Evolutionary conservation across 1,140 invertebrate species (phyloP), one percentile per base, ranked within the genome.

Genomic region (Doryteuthis pealeii): DNA sequence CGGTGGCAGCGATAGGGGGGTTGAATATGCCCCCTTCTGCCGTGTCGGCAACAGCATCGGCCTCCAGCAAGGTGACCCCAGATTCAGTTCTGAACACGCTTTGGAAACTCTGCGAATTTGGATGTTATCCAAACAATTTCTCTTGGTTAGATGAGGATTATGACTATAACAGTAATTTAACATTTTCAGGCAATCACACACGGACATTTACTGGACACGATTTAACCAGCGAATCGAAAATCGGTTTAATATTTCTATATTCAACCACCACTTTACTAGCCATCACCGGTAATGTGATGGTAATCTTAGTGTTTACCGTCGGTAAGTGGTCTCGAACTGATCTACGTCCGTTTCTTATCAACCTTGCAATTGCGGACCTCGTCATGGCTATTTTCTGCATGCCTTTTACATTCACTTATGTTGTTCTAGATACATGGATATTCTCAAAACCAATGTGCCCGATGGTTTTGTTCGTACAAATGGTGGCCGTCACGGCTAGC

Each of bases 311-410:
- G 28, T 85, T 86, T 72, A 72, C 77, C 5, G 73, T 76, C 22
- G 85, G 85, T 0, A 71, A 80, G 12, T 72, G 81, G 54, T 84
- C 80, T n/a, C 76, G 83, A 15, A 86, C 83, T 1, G 84, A 86
- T 71, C 79, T 86, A 31, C 72, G 83, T 2, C 80, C 81, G 3
- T 95, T 94, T 87, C 89, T 96, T 30, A 90, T 95, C 31, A 96
- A 95, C 88, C 89, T 96, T 90, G 93, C 88, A 40, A 76, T 85
- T n/a, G 79, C 87, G 32, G 87, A 88, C 68, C 82, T 88, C 30
- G 76, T 87, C 26, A 85, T 88, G 83, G 83, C 85, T 10, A 31
- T 86, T 1, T 84, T 88, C 74, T 88, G 87, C 74, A 83, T 88
- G 82, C 87, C 87, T 15, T 88, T 88, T 75, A 85, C 84, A 1